Conservation (phyloP, 2,888 invertebrate species). For the Drosophila neonasuta region DNA sequence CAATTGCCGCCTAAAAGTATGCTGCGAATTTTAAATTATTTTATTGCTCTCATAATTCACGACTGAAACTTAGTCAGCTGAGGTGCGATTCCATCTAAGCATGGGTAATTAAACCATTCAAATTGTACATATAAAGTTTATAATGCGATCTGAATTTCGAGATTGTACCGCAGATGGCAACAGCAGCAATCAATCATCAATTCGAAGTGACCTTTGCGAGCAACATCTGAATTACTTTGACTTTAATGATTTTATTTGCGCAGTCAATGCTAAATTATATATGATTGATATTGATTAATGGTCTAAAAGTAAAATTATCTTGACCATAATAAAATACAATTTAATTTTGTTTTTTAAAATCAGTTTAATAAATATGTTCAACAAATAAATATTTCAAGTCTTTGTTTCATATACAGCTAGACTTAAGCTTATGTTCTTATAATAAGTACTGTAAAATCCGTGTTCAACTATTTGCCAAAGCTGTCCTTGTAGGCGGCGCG, state of each 20-base stretch:
- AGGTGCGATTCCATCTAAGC: neutral
- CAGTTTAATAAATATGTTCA: constrained; percentile 32
- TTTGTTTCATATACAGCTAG: constrained; percentile 32
- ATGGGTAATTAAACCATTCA: neutral
- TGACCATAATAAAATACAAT: neutral
- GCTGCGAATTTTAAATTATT: neutral
- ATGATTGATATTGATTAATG: no score
- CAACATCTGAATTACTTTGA: neutral
- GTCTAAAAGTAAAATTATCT: no score
- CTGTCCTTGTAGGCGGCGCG: constrained; percentile 57
- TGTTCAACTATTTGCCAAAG: constrained; percentile 53
- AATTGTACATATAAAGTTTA: neutral
- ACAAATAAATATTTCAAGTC: constrained; percentile 46
- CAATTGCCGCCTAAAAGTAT: constrained; percentile 29
- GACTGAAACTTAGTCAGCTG: neutral
- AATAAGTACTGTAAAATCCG: neutral
- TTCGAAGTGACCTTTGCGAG: neutral
- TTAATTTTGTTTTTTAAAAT: neutral
- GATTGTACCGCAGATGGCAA: neutral
- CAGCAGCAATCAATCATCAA: neutral
- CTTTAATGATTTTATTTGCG: neutral
- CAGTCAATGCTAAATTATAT: neutral
- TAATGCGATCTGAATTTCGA: neutral
- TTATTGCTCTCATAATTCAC: constrained; percentile 3
- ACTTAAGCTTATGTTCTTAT: constrained; percentile 35